Evolutionary conservation across 2,797 vertebrate species (phyloP), one percentile per base, ranked within the genome.

Genomic region (Halcyon chelicuti): DNA sequence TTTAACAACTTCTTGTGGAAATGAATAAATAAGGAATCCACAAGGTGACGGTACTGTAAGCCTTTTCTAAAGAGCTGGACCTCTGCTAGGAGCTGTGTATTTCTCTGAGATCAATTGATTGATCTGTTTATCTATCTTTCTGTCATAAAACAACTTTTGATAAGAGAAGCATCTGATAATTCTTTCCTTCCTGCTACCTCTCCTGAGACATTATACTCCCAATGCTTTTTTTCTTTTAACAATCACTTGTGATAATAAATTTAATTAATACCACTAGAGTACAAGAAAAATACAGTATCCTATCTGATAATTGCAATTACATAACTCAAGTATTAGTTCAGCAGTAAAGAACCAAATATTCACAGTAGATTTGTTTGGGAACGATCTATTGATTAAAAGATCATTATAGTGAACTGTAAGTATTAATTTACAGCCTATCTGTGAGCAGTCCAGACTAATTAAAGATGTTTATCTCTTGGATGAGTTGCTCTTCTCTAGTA

Each of bases 381-480:
- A 37, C 1, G 0, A 86, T 72, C 57, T 74, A 77, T 71, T 77
- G 94, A 90, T 91, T 58, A 72, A 68, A 87, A 83, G 65, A 80
- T 90, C 52, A 19, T 3, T 12, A 77, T 10, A 77, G 68, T 28
- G 47, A 94, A 2, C 67, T 12, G 40, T 2, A 21, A 90, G 61
- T 86, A 94, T 74, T 88, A 88, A 93, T 94, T 95, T 57, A 49
- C 42, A 67, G 81, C 15, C 63, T 85, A 54, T 65, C 71, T 57
- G 66, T 55, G 74, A 93, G 49, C 1, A 66, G 72, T 63, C 62
- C 62, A 55, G 71, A 42, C 72, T 95, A 90, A 96, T 91, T 94
- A 94, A 90, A 90, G 72, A 80, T 74, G 10, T 49, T 91, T 90
- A 80, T 95, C 85, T 82, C 44, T 72, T 72, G 88, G 39, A 54